These are phyloP conservation scores for Gastracanthus pulcherrimus DNA, from an alignment of 2,888 invertebrate genomes.

Conservation along the genomic window DNA sequence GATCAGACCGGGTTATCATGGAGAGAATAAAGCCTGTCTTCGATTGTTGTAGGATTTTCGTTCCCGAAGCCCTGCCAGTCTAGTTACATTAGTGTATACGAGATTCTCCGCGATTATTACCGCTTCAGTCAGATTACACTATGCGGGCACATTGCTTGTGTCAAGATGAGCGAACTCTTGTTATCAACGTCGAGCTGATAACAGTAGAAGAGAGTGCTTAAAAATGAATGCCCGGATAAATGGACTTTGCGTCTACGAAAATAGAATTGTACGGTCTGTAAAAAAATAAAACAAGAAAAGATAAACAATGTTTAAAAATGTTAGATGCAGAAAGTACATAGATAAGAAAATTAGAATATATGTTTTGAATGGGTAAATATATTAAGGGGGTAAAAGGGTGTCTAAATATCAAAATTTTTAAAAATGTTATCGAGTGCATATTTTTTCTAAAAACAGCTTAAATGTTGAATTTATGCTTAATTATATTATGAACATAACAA, in stretches of 20 bases:
- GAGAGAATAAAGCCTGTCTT: background rate
- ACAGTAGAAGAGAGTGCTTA: constrained; percentile 7
- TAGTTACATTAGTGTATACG: background rate
- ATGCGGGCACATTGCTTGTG: constrained; percentile 13
- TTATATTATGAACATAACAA: background rate
- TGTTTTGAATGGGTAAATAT: no score
- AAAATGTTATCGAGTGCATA: no score
- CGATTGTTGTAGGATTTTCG: background rate
- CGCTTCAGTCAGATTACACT: constrained; percentile 20
- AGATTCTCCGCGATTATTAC: constrained; percentile 34
- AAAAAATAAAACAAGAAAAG: background rate
- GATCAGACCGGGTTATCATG: constrained; percentile 10
- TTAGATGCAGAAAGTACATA: no score
- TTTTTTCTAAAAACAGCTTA: no score
- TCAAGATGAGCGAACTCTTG: constrained; percentile 37
- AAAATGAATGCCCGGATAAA: constrained; percentile 42
- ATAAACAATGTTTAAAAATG: no score
- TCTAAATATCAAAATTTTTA: no score
- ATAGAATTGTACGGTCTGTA: constrained; percentile 17
- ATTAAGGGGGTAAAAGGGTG: no score
- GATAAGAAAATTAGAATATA: no score
- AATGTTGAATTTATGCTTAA: no score
- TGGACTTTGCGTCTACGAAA: constrained; percentile 39
- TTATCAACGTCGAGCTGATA: constrained; percentile 39
- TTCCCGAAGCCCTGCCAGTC: background rate